phyloP scores from a whole-genome alignment of 2,113 vertebrate genomes.

The Xiphophorus couchianus region DNA sequence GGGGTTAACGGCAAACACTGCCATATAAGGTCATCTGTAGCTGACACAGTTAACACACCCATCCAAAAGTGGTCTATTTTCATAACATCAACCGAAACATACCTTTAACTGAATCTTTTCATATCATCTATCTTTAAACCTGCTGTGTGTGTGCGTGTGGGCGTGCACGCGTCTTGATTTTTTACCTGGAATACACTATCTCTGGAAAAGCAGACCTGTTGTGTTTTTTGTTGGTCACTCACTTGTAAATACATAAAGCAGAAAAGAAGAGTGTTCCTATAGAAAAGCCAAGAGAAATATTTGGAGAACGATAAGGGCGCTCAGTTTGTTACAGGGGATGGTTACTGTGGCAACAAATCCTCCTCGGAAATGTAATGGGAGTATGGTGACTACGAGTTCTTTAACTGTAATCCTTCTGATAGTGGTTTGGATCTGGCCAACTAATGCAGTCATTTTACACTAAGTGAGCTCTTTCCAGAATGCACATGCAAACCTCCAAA shows the following conservation, averaged over 20 bases:
- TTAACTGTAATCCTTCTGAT: not conserved
- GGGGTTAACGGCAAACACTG: constrained; percentile 35
- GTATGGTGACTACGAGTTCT: constrained; percentile 4
- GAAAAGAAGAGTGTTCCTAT: constrained; percentile 47
- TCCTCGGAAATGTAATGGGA: constrained; percentile 4
- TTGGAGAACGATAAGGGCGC: constrained; percentile 43
- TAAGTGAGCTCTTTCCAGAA: constrained; percentile 13
- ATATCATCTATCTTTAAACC: constrained; percentile 15
- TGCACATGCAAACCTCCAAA: not conserved
- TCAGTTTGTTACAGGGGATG: constrained; percentile 46
- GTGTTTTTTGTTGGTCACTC: constrained; percentile 21
- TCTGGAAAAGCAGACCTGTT: constrained; percentile 21
- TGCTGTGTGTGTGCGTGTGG: constrained; percentile 13
- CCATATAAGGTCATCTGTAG: constrained; percentile 64
- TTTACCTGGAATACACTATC: not conserved
- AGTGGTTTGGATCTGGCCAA: not conserved
- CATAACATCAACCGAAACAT: constrained; percentile 27
- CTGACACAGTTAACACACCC: constrained; percentile 7
- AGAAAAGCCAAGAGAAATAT: constrained; percentile 60
- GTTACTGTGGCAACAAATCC: constrained; percentile 29
- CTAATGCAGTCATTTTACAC: not conserved
- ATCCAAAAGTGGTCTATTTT: constrained; percentile 6
- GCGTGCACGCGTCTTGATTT: not conserved
- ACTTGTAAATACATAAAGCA: constrained; percentile 26
- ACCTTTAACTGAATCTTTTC: constrained; percentile 6